These are phyloP conservation scores for Hydrochoerus hydrochaeris DNA, from an alignment of 2,113 vertebrate genomes.

Conservation along the genomic window DNA sequence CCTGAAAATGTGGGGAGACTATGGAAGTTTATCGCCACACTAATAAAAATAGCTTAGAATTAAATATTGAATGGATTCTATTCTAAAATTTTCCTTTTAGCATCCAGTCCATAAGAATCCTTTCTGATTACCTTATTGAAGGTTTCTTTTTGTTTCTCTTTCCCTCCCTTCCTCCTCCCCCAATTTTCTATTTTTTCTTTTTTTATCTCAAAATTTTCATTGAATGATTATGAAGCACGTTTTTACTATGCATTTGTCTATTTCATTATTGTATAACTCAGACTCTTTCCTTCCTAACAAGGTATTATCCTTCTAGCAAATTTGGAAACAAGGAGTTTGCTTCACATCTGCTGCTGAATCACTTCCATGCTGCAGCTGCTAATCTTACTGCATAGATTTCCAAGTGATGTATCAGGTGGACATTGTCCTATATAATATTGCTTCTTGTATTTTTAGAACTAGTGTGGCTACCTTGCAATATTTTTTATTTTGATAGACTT, in stretches of 20 bases:
- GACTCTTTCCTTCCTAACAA: constrained; percentile 49
- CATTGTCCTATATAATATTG: not conserved
- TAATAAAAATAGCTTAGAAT: not conserved
- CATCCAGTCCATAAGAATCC: not conserved
- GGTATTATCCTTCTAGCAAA: constrained; percentile 58
- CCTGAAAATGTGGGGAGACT: not conserved
- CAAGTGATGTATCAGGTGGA: not conserved
- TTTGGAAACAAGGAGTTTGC: constrained; percentile 42
- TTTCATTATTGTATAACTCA: constrained; percentile 52
- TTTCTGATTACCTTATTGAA: not conserved
- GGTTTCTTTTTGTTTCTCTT: not conserved
- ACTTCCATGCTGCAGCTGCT: constrained; percentile 49
- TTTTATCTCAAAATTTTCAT: not conserved
- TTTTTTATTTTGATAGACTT: not conserved
- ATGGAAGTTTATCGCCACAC: not conserved
- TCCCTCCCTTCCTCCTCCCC: fast-evolving
- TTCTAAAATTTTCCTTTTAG: not conserved
- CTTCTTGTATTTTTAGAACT: not conserved
- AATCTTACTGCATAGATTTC: not conserved
- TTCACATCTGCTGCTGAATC: constrained; percentile 70
- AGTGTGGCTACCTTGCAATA: not conserved
- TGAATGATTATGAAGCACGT: not conserved
- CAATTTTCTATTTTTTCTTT: not conserved
- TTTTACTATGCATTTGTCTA: constrained; percentile 19
- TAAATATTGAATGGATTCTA: not conserved